Evolutionary conservation across 2,113 vertebrate species (phyloP).

Genomic region (Arvicanthis niloticus): DNA sequence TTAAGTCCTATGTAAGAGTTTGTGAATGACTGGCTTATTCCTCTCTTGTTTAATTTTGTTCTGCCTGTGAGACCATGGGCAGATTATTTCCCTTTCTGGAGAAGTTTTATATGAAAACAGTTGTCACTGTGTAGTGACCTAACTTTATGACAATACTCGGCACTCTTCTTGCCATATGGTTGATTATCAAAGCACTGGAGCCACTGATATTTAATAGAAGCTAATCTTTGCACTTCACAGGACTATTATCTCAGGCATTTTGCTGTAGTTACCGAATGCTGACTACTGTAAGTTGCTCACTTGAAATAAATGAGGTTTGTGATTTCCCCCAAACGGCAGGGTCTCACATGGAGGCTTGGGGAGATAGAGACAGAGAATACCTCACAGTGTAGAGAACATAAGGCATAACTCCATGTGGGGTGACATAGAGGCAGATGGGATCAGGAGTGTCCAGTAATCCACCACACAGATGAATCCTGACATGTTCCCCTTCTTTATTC

Average conservation of each 20-base stretch:
- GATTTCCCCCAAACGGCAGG: background rate
- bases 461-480: background rate
- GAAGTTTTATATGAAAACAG: background rate
- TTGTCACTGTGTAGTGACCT: background rate
- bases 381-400: background rate
- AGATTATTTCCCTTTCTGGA: background rate
- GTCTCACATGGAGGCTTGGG: background rate
- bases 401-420: background rate
- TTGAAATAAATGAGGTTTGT: background rate
- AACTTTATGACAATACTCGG: background rate
- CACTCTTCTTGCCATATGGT: background rate
- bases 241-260: background rate
- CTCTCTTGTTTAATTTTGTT: background rate
- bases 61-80: background rate
- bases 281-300: background rate
- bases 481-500: background rate
- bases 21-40: background rate
- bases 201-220: no score
- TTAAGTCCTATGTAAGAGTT: constrained; percentile 42
- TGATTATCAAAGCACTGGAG: accelerated
- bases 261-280: background rate
- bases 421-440: background rate
- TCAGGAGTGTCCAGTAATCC: background rate
- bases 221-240: background rate
- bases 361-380: background rate